Conservation (phyloP, 2,888 invertebrate genomes). For the Flexamia atlantica region DNA sequence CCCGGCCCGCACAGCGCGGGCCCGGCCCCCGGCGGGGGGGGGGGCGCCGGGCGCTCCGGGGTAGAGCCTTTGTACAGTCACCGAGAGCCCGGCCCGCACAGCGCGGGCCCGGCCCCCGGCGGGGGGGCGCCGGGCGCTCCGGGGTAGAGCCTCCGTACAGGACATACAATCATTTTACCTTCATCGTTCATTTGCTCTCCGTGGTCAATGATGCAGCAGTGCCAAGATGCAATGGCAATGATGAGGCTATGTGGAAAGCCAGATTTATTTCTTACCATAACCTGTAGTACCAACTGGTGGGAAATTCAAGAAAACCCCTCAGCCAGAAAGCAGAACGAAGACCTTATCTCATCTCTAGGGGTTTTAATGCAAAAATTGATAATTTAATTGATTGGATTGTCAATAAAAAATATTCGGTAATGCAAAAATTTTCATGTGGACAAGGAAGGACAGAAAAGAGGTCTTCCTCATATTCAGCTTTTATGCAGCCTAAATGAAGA, state of each 20-base stretch:
- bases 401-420: neutral
- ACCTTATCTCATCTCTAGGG: no score
- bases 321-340: no score
- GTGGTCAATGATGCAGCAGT: neutral
- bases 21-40: no score
- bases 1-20: neutral
- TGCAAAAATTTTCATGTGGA: neutral
- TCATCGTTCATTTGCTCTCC: no score
- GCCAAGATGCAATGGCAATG: neutral
- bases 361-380: no score
- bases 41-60: neutral
- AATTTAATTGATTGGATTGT: neutral
- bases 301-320: neutral
- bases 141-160: neutral
- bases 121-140: neutral
- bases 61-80: neutral
- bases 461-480: neutral
- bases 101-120: no score
- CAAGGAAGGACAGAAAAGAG: neutral
- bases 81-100: neutral
- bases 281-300: neutral
- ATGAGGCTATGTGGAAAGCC: neutral
- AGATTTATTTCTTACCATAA: neutral
- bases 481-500: neutral
- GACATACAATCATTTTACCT: no score